phyloP scores from a whole-genome alignment of 2,888 invertebrate species.

The Erebia palarica region DNA sequence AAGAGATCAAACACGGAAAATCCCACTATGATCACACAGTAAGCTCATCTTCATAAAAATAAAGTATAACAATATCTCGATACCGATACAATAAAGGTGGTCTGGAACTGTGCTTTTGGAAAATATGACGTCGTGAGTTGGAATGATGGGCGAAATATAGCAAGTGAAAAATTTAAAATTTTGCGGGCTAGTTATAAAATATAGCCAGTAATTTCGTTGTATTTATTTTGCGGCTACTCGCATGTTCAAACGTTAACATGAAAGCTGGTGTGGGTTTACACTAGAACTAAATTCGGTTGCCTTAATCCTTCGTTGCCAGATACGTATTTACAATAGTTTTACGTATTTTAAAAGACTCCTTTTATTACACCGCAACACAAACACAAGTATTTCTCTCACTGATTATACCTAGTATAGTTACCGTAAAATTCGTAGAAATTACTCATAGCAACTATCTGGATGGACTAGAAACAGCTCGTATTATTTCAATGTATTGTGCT shows the following conservation, averaged over 20 bases:
- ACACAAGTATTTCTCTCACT: neutral
- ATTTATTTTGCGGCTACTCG: slow-evolving; percentile 7
- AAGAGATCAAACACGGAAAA: slow-evolving; percentile 1
- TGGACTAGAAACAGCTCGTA: too few species aligned
- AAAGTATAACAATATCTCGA: neutral
- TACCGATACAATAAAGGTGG: neutral
- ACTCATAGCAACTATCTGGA: too few species aligned
- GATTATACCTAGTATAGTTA: neutral
- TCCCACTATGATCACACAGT: neutral
- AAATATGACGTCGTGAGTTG: neutral
- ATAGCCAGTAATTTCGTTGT: neutral
- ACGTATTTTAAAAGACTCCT: too few species aligned
- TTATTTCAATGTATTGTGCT: too few species aligned
- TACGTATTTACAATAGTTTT: neutral
- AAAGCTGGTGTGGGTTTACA: slow-evolving; percentile 10
- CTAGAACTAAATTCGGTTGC: neutral
- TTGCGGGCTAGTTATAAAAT: neutral
- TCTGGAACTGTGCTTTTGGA: neutral
- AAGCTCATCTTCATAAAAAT: slow-evolving; percentile 2
- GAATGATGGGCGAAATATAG: neutral
- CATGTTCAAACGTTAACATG: neutral
- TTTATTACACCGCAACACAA: neutral
- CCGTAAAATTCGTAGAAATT: too few species aligned
- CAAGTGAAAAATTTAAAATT: neutral
- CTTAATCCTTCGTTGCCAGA: neutral